Evolutionary conservation across 2,113 vertebrate species (phyloP), one percentile per base, ranked within the genome.

Genomic region (Tor tambroides): DNA sequence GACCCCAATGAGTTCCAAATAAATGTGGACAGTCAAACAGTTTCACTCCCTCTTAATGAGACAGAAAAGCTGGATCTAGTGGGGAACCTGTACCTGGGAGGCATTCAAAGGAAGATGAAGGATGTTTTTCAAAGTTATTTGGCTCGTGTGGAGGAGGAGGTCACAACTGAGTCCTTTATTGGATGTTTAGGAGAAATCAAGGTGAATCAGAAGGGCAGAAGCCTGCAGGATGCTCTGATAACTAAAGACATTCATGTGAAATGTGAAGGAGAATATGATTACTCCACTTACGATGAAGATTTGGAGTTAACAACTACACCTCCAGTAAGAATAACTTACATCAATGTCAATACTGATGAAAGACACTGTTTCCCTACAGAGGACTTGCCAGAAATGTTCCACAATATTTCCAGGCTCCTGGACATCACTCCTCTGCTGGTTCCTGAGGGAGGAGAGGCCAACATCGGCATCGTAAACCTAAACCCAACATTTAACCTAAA

Each of bases 161-260:
- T 95, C 72, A 93, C 93, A 46, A 95, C 95, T 0, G 93, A 94
- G 86, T 98, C 97, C 0, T 98, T 99, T 7, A 94, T 96, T 51
- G 98, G 98, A 69, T 99, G 98, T 91, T 77, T 99, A 86, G 96
- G 96, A 30, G 97, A 98, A 89, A 94, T 99, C 75, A 95, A 94
- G 71, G 90, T 99, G 56, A 99, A 99, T 28, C 90, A 93, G 71
- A 96, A 95, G 88, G 93, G 95, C 28, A 93, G 76, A 90, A 97
- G 95, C 71, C 94, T 99, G 41, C 96, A 95, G 84, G 96, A 98
- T 0, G 97, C 97, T 0, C 21, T 97, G 89, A 90, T 98, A 87
- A 98, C 96, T 0, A 97, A 95, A 80, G 93, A 95, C 80, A 93
- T 98, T 88, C 93, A 92, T 0, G 92, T 94, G 0, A 96, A 96